Base-by-base conservation (phyloP, 2,797 vertebrate species). In the Agapornis canus region DNA sequence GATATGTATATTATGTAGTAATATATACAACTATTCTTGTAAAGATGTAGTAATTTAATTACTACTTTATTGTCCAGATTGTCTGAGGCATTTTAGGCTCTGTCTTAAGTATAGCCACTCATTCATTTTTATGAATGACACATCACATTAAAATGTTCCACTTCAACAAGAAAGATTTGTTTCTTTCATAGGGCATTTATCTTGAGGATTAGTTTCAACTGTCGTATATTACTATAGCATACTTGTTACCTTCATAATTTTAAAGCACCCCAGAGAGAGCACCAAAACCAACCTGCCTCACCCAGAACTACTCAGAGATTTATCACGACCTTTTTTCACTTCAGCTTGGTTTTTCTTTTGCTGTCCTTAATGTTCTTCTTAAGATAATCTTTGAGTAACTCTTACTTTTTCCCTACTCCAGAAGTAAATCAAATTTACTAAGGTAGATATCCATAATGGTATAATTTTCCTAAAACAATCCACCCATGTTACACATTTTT, bases 161-260 rank as follows among this genome's bases (percentile, higher is more conserved):
- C 32, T 89, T 85, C 56, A 39, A 56, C 57, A 66, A 40, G 31
- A 85, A 78, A 86, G 51, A 80, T 82, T 72, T 75, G 39, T 43
- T 88, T 45, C 17, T 61, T 85, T 73, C 81, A 43, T 16, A 39
- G 23, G 8, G 3, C 60, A 42, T 75, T 79, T 92, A 19, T 83
- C 68, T 92, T 80, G 40, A 86, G 84, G 32, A n/a, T 63, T 72
- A 59, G 71, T 90, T 88, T 77, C 66, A 89, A 13, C 21, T 80
- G 89, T 77, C 32, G 48, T 85, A 1, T 47, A n/a, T 23, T 64
- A 80, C 60, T 45, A 59, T 5, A 69, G 2, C 20, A 42, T 56
- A 20, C 77, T 82, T 80, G 5, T 56, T 93, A 61, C 23, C 45
- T 78, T 93, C 7, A 23, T 1, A 0, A 27, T 86, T 90, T 83